These are phyloP conservation scores for Nettapus auritus DNA, from an alignment of 2,113 vertebrate genomes.

Conservation along the genomic window DNA sequence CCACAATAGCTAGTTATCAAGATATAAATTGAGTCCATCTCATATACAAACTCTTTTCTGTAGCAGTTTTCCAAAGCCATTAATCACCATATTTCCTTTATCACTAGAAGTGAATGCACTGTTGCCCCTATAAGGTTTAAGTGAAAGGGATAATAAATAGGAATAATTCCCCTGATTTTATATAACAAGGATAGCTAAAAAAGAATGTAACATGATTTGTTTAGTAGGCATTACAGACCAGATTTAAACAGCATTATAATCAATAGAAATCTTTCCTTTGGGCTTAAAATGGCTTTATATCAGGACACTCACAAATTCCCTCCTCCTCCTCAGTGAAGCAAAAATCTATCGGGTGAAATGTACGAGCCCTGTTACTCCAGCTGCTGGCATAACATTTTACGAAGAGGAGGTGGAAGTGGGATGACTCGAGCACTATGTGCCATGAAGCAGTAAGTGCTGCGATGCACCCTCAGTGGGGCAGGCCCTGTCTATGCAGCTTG, in stretches of 20 bases:
- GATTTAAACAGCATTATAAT: not conserved
- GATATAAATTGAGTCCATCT: not conserved
- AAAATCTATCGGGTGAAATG: not conserved
- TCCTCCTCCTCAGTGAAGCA: not conserved
- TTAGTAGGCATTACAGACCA: not conserved
- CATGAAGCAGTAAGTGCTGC: not conserved
- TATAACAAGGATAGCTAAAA: not conserved
- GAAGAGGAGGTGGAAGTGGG: not conserved
- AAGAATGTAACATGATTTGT: not conserved
- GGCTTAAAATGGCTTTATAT: not conserved
- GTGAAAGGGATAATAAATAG: not conserved
- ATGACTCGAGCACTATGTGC: not conserved
- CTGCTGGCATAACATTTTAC: not conserved
- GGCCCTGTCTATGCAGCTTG: accelerated
- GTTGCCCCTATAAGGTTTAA: not conserved
- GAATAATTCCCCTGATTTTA: not conserved
- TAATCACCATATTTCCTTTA: not conserved
- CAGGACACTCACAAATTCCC: not conserved
- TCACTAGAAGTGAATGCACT: not conserved
- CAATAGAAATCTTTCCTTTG: not conserved
- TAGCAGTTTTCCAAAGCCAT: not conserved
- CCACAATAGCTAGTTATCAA: not conserved
- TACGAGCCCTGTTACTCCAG: not conserved
- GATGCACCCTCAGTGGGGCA: too few relatives aligned
- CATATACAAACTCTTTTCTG: not conserved